Evolutionary conservation across 2,113 vertebrate species (phyloP).

Genomic region (Burhinus oedicnemus): DNA sequence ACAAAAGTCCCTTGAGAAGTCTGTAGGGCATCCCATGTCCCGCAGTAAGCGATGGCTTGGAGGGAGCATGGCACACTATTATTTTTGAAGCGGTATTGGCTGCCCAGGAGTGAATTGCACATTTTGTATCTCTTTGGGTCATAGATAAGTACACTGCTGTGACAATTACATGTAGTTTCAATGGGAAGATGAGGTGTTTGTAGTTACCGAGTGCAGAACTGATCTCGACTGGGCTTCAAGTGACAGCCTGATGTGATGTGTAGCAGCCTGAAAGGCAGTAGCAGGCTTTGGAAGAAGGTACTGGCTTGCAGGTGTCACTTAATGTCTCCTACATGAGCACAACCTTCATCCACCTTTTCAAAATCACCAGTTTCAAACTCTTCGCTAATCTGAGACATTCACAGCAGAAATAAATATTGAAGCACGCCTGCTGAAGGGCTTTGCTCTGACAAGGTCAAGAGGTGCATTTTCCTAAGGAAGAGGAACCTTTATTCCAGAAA

Average conservation of each 20-base stretch:
- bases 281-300: not conserved
- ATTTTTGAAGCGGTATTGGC: not conserved
- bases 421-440: not conserved
- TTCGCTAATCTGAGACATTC: not conserved
- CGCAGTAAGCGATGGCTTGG: not conserved
- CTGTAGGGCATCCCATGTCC: not conserved
- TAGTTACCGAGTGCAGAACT: not conserved
- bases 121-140: not conserved
- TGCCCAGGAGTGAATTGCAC: too few species aligned
- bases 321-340: too few species aligned
- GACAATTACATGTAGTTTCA: not conserved
- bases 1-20: not conserved
- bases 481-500: not conserved
- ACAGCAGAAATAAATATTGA: not conserved
- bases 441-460: not conserved
- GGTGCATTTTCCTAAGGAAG: not conserved
- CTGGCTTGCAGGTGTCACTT: too few species aligned
- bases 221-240: not conserved
- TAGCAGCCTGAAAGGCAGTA: not conserved
- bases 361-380: not conserved
- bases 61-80: accelerated
- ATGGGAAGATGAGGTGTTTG: not conserved
- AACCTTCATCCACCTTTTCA: not conserved
- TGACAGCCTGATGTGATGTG: accelerated
- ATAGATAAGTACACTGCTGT: not conserved